A percentile compares a stretch with the other conserved stretches of the same genome.
phyloP scores from a whole-genome alignment of 1,140 invertebrate genomes.

The Teleogryllus occipitalis region DNA sequence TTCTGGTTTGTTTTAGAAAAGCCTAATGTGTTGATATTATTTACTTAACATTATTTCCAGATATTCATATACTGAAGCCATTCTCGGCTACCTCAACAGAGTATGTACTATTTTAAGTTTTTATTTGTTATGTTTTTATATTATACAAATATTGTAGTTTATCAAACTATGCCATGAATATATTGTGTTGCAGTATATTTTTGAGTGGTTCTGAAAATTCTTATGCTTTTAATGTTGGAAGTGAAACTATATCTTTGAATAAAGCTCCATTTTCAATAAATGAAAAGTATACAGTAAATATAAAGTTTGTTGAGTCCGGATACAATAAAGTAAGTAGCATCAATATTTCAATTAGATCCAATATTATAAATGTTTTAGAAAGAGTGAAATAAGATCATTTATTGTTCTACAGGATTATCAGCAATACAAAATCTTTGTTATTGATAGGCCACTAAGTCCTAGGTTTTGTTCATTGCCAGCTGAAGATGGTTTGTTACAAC shows the following conservation, averaged over 20 bases:
- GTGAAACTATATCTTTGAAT: conserved; percentile 20
- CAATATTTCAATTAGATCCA: not conserved
- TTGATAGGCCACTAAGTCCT: conserved; percentile 29
- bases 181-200: not conserved
- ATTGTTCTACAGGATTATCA: conserved; percentile 26
- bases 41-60: conserved; percentile 21
- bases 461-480: conserved; percentile 23
- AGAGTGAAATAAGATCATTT: not conserved
- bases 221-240: conserved; percentile 22
- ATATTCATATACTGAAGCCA: conserved; percentile 28
- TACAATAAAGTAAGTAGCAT: conserved; percentile 27
- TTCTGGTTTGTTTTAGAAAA: not conserved
- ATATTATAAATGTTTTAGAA: not conserved
- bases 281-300: conserved; percentile 24
- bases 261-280: conserved; percentile 13
- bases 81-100: conserved; percentile 17
- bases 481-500: conserved; percentile 7
- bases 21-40: not conserved
- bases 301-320: conserved; percentile 29
- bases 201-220: conserved; percentile 14
- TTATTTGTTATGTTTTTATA: not conserved
- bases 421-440: conserved; percentile 29
- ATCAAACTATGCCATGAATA: not conserved
- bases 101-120: conserved; percentile 23
- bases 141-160: not conserved